Base-by-base conservation (phyloP, 2,113 vertebrate genomes). In the Antennarius striatus region DNA sequence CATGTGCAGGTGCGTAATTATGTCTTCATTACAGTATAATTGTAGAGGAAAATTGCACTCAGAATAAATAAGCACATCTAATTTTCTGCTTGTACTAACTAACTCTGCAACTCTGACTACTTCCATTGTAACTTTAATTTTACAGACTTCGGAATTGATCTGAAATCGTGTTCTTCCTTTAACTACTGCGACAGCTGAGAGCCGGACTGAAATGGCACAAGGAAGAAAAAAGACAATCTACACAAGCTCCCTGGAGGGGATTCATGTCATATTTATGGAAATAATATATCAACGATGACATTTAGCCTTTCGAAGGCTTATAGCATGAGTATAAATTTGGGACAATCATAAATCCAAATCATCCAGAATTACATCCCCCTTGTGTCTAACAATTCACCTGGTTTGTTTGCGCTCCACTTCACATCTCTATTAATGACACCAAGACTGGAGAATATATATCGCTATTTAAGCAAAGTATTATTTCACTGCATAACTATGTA, bases 401-500 rank as follows among this genome's bases (percentile, higher is more conserved):
- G 6, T 40, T 47, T 67, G 46, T 57, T 42, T 32, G 10, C 12
- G 50, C 49, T 52, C 58, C 17, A 60, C 36, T 30, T 54, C 49
- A 73, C 57, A 74, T 14, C 13, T 75, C 53, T 32, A 46, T 56
- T 39, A 54, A 71, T 71, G 61, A 71, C 63, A 17, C 36, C 56
- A n/a, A 36, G 14, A 63, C 14, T 40, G 10, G 62, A 80, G 46
- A 65, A 73, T 63, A 57, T 68, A 74, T 66, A 70, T 50, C 5
- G 36, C 64, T 59, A n/a, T n/a, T 47, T 15, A 1, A 60, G 54
- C 55, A 53, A 45, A 39, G 42, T 63, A 72, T 86, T 91, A 73
- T 87, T 86, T 91, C 90, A 90, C 82, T 75, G 72, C 86, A 91
- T 88, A 90, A 76, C 85, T 91, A 92, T 92, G 90, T 59, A 74